These are phyloP conservation scores for Synanthedon tipuliformis DNA, from an alignment of 2,888 invertebrate species.

Conservation along the genomic window DNA sequence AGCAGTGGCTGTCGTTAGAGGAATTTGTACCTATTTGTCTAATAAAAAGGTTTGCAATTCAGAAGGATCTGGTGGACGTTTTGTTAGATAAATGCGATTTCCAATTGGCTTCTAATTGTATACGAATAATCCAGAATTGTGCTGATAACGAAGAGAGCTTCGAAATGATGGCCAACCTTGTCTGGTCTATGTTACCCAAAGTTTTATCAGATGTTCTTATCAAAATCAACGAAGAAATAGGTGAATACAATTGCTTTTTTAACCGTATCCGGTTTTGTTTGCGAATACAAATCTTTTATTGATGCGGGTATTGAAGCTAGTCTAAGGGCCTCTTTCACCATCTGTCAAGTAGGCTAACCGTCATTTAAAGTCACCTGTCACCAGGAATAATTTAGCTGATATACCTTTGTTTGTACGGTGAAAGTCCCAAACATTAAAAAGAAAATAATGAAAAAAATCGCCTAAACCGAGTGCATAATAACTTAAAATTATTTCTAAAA, in stretches of 20 bases:
- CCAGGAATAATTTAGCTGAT: no score
- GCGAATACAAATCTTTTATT: no score
- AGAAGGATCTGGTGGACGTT: constrained; percentile 47
- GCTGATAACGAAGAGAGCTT: constrained; percentile 32
- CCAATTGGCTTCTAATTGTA: constrained; percentile 31
- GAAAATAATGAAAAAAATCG: no score
- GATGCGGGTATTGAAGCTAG: no score
- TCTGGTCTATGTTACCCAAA: constrained; percentile 46
- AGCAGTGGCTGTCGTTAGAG: constrained; percentile 51
- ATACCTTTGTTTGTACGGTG: no score
- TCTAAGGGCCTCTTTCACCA: no score
- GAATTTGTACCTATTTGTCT: constrained; percentile 43
- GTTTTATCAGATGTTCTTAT: constrained; percentile 42
- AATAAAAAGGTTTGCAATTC: constrained; percentile 32
- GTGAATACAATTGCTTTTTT: constrained; percentile 15
- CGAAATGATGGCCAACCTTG: constrained; percentile 30
- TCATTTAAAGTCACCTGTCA: no score
- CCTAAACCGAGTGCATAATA: no score
- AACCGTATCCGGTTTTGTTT: no score
- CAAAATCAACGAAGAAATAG: constrained; percentile 32
- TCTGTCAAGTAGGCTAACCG: no score
- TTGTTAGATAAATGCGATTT: constrained; percentile 29
- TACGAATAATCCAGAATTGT: constrained; percentile 32
- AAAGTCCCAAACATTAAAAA: no score
- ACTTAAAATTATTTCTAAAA: no score